These are phyloP conservation scores for Ibidorhyncha struthersii DNA, from an alignment of 2,113 vertebrate species.

Conservation along the genomic window DNA sequence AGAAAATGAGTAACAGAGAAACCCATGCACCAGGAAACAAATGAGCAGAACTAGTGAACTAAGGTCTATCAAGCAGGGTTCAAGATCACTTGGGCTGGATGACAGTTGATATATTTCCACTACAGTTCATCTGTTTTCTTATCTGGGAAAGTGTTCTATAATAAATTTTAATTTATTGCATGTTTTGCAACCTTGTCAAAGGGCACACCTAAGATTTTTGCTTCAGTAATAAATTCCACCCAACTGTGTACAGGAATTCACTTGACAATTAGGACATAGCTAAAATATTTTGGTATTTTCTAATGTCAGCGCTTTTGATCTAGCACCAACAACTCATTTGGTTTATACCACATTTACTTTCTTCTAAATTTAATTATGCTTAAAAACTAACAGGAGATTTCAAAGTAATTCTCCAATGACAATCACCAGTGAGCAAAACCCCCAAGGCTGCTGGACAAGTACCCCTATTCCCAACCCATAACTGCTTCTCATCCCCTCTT, in stretches of 20 bases:
- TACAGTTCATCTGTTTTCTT: conserved; percentile 46
- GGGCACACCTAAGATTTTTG: conserved; percentile 51
- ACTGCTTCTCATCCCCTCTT: background rate
- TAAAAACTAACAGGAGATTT: background rate
- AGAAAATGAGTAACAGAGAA: conserved; percentile 12
- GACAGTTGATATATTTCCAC: background rate
- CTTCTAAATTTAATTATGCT: background rate
- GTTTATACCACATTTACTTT: background rate
- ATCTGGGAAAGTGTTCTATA: conserved; percentile 49
- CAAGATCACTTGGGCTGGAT: conserved; percentile 25
- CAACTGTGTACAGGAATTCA: conserved; percentile 28
- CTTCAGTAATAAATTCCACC: conserved; percentile 42
- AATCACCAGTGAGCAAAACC: background rate
- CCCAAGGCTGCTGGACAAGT: background rate
- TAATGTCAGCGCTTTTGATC: background rate
- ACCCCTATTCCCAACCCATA: background rate
- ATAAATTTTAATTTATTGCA: conserved; percentile 62
- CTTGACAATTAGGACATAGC: background rate
- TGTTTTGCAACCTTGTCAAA: conserved; percentile 46
- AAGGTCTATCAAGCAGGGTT: conserved; percentile 14
- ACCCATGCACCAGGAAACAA: conserved; percentile 3
- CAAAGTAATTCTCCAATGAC: background rate
- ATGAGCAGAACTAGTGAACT: conserved; percentile 12
- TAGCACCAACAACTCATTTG: background rate
- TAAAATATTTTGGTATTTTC: conserved; percentile 33